Percentiles rank a stretch among this genome's conserved stretches.
These are phyloP conservation scores for Myzus persicae DNA, from an alignment of 1,140 invertebrate genomes.

Conservation along the genomic window DNA sequence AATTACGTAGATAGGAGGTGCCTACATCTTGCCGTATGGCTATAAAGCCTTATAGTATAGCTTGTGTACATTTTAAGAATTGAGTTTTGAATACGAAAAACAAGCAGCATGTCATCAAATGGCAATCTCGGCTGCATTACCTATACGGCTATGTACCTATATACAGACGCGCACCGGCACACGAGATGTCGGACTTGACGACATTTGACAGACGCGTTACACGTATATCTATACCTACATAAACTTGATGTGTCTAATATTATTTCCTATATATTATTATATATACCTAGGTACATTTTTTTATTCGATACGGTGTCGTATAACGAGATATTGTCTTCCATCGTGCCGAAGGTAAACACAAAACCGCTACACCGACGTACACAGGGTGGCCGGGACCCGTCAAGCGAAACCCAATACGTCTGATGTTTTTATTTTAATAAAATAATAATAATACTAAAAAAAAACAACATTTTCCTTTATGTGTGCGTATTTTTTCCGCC, in stretches of 20 bases:
- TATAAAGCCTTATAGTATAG: not conserved
- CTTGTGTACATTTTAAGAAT: not conserved
- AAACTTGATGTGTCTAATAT: constrained; percentile 7
- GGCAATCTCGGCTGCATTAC: constrained; percentile 8
- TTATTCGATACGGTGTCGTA: constrained; percentile 46
- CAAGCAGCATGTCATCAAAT: not conserved
- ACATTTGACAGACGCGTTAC: constrained; percentile 47
- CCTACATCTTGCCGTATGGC: not conserved
- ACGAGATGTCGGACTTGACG: constrained; percentile 26
- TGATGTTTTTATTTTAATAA: constrained; percentile 52
- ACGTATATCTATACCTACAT: not conserved
- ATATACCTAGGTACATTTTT: not conserved
- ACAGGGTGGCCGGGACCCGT: constrained; percentile 49
- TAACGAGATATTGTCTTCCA: constrained; percentile 55
- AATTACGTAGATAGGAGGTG: not conserved
- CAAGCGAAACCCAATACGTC: constrained; percentile 54
- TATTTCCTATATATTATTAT: not conserved
- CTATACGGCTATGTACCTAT: not conserved
- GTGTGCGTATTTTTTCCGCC: constrained; percentile 52
- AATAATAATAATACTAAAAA: constrained; percentile 28
- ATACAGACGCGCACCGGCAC: not conserved
- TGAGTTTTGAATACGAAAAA: not conserved
- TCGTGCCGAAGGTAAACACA: not conserved
- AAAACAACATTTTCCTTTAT: constrained; percentile 42
- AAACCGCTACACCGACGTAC: constrained; percentile 44